These are phyloP conservation scores for Microcaecilia unicolor DNA, from an alignment of 2,797 vertebrate species.

Conservation along the genomic window DNA sequence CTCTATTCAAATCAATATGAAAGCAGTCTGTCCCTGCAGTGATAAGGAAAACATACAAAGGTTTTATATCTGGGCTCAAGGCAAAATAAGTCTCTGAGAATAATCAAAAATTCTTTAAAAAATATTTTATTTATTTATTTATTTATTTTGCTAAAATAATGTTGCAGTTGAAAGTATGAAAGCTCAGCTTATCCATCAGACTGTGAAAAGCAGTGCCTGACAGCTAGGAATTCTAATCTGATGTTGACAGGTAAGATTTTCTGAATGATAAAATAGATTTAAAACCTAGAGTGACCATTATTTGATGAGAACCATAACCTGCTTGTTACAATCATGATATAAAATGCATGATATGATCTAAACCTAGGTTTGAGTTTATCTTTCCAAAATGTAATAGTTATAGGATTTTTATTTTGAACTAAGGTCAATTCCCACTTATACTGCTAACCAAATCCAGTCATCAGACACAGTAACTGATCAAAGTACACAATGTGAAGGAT, in stretches of 20 bases:
- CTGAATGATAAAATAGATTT: slow-evolving; percentile 40
- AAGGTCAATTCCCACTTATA: background rate
- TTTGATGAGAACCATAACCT: slow-evolving; percentile 22
- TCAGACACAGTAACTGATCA: too few relatives aligned
- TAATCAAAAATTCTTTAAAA: slow-evolving; percentile 32
- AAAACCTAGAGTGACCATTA: slow-evolving; percentile 30
- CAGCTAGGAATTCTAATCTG: slow-evolving; percentile 38
- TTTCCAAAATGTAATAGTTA: slow-evolving; percentile 13
- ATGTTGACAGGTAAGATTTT: slow-evolving; percentile 48
- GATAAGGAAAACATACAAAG: slow-evolving; percentile 20
- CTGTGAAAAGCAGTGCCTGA: slow-evolving; percentile 34
- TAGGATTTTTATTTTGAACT: slow-evolving; percentile 5
- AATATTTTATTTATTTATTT: too few relatives aligned
- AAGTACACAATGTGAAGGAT: too few relatives aligned
- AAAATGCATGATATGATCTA: slow-evolving; percentile 8
- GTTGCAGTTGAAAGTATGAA: slow-evolving; percentile 23
- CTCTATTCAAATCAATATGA: slow-evolving; percentile 21
- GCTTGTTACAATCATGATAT: slow-evolving; percentile 15
- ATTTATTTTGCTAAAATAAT: slow-evolving; percentile 4
- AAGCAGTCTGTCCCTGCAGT: slow-evolving; percentile 10
- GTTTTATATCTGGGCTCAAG: background rate
- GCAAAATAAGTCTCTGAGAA: slow-evolving; percentile 18
- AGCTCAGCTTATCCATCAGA: slow-evolving; percentile 42
- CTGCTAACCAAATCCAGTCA: slow-evolving; percentile 1
- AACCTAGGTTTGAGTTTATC: slow-evolving; percentile 6